phyloP scores from a whole-genome alignment of 1,140 invertebrate species.

The Drosophila santomea region DNA sequence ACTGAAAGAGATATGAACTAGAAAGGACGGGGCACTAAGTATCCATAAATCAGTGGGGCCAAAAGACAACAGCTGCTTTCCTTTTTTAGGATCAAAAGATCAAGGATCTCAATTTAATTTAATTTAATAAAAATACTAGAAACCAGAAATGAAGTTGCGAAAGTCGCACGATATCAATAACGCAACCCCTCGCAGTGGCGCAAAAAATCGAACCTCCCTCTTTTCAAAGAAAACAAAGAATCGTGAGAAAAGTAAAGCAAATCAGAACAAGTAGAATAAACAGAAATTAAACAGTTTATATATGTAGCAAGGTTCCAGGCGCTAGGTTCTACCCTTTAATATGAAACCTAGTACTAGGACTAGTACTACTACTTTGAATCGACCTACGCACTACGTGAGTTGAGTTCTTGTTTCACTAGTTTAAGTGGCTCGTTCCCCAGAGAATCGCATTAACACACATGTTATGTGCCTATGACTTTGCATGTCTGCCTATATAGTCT shows the following conservation, averaged over 20 bases:
- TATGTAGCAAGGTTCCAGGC: no score
- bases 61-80: conserved; percentile 1
- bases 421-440: neutral
- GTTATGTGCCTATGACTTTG: conserved; percentile 16
- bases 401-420: no score
- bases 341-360: no score
- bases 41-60: conserved; percentile 27
- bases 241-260: conserved; percentile 46
- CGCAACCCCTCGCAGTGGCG: conserved; percentile 3
- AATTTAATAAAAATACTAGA: conserved; percentile 7
- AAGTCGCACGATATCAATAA: conserved; percentile 47
- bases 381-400: no score
- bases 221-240: conserved; percentile 8
- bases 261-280: conserved; percentile 2
- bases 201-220: neutral
- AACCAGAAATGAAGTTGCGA: conserved; percentile 28
- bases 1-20: conserved; percentile 1
- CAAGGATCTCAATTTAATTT: neutral
- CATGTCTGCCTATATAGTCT: conserved; percentile 12
- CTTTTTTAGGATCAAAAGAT: neutral
- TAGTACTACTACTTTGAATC: no score
- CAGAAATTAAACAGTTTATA: neutral
- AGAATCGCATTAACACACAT: neutral
- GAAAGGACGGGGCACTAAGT: conserved; percentile 4
- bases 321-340: no score